Evolutionary conservation across 2,113 vertebrate species (phyloP).

Genomic region (Thamnaconus septentrionalis): DNA sequence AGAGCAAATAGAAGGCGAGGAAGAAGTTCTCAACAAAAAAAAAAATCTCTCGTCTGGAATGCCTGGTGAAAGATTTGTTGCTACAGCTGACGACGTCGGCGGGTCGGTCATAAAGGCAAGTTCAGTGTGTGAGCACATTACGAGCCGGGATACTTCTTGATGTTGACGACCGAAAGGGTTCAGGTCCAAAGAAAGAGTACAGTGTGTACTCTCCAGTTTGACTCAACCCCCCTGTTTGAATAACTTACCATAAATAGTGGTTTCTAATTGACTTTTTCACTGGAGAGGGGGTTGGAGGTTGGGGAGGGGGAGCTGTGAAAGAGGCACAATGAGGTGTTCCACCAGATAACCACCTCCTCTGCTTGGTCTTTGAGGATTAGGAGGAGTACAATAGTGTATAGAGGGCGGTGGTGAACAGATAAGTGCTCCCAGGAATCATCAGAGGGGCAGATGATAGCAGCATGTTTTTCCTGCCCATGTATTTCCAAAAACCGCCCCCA

Average conservation of each 20-base stretch:
- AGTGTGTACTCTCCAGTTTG: slow-evolving; percentile 61
- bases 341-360: slow-evolving; percentile 65
- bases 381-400: slow-evolving; percentile 48
- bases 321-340: slow-evolving; percentile 62
- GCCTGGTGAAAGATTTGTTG: too few species aligned
- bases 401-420: slow-evolving; percentile 49
- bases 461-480: slow-evolving; percentile 54
- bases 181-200: slow-evolving; percentile 18
- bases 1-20: too few species aligned
- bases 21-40: too few species aligned
- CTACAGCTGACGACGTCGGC: too few species aligned
- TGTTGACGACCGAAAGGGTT: too few species aligned
- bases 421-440: slow-evolving; percentile 46
- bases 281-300: slow-evolving; percentile 43
- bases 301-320: slow-evolving; percentile 19
- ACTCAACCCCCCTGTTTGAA: slow-evolving; percentile 57
- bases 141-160: too few species aligned
- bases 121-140: too few species aligned
- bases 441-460: slow-evolving; percentile 54
- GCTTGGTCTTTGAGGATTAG: slow-evolving; percentile 58
- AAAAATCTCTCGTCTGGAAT: too few species aligned
- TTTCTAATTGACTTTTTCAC: slow-evolving; percentile 66
- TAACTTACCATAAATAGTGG: slow-evolving; percentile 73
- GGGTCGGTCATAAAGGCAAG: too few species aligned
- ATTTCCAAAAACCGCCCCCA: slow-evolving; percentile 28